phyloP scores from a whole-genome alignment of 2,113 vertebrate genomes.

The Chamaea fasciata region DNA sequence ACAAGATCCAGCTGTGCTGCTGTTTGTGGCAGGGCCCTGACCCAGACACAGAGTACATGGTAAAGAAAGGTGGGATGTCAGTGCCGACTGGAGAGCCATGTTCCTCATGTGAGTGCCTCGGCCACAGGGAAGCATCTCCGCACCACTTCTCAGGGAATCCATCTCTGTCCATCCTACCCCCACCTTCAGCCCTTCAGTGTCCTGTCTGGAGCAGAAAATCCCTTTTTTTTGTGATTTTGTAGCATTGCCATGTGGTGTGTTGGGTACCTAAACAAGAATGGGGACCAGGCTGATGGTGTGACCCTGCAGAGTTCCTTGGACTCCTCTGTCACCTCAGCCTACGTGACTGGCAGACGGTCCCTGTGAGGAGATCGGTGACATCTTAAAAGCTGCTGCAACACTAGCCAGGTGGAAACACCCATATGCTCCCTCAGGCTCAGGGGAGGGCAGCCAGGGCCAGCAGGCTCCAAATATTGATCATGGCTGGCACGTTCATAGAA shows the following conservation, averaged over 20 bases:
- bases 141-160: neutral
- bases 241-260: neutral
- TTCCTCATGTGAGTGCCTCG: neutral
- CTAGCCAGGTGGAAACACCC: neutral
- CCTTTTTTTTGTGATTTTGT: neutral
- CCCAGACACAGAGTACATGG: neutral
- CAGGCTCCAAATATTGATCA: constrained; percentile 49
- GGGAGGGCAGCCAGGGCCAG: neutral
- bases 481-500: neutral
- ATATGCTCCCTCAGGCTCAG: constrained; percentile 21
- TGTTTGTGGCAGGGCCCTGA: neutral
- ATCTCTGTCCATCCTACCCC: neutral
- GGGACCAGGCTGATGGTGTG: neutral
- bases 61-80: neutral
- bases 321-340: neutral
- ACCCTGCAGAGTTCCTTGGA: neutral
- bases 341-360: neutral
- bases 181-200: neutral
- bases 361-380: neutral
- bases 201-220: neutral
- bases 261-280: rapidly evolving
- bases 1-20: neutral
- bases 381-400: constrained; percentile 46
- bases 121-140: neutral
- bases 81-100: rapidly evolving